Evolutionary conservation across 1,140 invertebrate genomes (phyloP).

Genomic region (Sarcophaga peregrina): DNA sequence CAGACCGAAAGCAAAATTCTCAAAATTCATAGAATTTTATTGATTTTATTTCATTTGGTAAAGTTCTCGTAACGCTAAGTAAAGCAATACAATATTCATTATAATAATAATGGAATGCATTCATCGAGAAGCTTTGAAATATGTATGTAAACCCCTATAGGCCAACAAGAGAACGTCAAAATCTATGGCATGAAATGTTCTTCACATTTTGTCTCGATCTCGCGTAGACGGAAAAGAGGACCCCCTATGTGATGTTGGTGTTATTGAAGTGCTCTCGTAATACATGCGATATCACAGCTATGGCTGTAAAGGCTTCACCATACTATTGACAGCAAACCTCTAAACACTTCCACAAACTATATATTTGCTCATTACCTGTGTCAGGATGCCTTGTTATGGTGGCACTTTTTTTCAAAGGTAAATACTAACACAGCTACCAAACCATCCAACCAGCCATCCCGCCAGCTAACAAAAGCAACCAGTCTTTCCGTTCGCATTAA

Average conservation of each 20-base stretch:
- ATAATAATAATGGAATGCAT: background rate
- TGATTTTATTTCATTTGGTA: background rate
- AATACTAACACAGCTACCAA: background rate
- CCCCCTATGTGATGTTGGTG: background rate
- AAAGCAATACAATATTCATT: background rate
- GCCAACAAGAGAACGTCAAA: background rate
- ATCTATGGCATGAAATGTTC: too few relatives aligned
- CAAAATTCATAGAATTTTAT: background rate
- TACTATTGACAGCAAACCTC: background rate
- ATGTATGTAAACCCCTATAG: background rate
- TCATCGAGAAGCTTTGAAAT: too few relatives aligned
- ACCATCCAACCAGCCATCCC: background rate
- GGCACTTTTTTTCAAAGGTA: too few relatives aligned
- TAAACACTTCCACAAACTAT: background rate
- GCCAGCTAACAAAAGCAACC: background rate
- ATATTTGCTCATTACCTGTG: background rate
- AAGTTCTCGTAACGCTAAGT: background rate
- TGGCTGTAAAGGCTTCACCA: background rate
- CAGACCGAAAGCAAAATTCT: background rate
- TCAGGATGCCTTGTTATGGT: background rate
- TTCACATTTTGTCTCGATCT: too few relatives aligned
- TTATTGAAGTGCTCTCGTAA: background rate
- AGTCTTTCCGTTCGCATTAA: background rate
- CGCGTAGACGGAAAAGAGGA: too few relatives aligned
- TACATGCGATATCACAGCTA: too few relatives aligned